Base-by-base conservation (phyloP, 2,888 invertebrate genomes). In the Drosophila putrida region DNA sequence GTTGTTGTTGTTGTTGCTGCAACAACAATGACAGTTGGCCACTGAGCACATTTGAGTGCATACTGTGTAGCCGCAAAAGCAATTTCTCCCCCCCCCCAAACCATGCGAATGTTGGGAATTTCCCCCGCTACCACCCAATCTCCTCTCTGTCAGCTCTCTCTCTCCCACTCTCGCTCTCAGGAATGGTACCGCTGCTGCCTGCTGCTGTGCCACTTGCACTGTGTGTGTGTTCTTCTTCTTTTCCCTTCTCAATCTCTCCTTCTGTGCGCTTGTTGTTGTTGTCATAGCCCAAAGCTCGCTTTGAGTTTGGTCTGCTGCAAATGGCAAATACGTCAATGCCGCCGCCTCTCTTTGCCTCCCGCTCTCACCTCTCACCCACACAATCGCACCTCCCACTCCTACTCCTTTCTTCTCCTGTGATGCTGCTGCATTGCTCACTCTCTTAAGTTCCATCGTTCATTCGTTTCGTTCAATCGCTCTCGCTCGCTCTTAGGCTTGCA, bases 301-400 rank as follows among this genome's bases (percentile, higher is more conserved):
- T 63, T 62, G 46, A 58, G 64, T 72, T 64, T 75, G 64, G 54
- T 62, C 76, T 76, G 76, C 73, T 82, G 69, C 75, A 79, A 79
- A 80, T 83, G 73, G 83, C 85, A 82, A 82, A 82, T 82, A 85
- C 86, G 74, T 83, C 83, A 83, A 85, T 86, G 82, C 71, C 50
- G 51, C 57, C 51, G 43, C 10, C 44, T 31, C 60, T n/a, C 35
- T 6, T 36, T 39, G 9, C 10, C 13, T 33, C n/a, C 15, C 11
- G 8, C 41, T 53, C 9, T 41, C 25, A 8, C 10, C 41, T 53
- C 9, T 41, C 25, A 8, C 10, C 54, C 43, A n/a, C 41, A 38
- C 2, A 13, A 20, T 13, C 4, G 5, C 27, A 25, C 38, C 20
- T 4, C 20, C n/a, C 6, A 0, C 25, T 39, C 11, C 41, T 20